These are phyloP conservation scores for Orthosia gracilis DNA, from an alignment of 2,888 invertebrate species.

Conservation along the genomic window DNA sequence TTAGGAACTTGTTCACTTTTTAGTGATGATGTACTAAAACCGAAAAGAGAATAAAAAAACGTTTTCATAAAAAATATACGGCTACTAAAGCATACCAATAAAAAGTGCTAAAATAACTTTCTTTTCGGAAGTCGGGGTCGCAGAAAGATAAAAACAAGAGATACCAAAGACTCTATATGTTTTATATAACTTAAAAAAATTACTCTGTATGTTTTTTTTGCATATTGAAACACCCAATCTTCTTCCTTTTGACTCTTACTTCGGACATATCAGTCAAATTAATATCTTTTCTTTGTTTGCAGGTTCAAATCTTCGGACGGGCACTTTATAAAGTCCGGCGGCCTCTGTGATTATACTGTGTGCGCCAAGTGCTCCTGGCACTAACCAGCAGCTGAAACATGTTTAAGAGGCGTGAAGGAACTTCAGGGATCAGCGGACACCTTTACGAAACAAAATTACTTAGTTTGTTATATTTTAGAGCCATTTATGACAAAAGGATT, in stretches of 20 bases:
- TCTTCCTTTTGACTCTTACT: not conserved
- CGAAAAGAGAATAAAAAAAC: too few relatives aligned
- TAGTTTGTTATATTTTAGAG: conserved; percentile 53
- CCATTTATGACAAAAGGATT: conserved; percentile 38
- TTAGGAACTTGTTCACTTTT: too few relatives aligned
- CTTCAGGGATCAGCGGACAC: conserved; percentile 42
- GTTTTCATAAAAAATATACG: too few relatives aligned
- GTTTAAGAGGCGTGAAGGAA: conserved; percentile 6
- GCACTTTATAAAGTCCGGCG: not conserved
- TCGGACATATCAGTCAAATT: not conserved
- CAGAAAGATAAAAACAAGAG: too few relatives aligned
- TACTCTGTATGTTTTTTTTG: too few relatives aligned
- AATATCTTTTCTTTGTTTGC: not conserved
- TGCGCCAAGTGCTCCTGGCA: not conserved
- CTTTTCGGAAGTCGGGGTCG: too few relatives aligned
- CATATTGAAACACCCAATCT: not conserved
- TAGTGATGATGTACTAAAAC: too few relatives aligned
- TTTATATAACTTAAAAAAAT: too few relatives aligned
- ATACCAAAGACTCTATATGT: too few relatives aligned
- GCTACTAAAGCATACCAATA: too few relatives aligned
- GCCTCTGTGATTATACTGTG: not conserved
- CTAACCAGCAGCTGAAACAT: not conserved
- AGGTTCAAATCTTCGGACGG: not conserved
- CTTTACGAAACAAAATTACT: conserved; percentile 61
- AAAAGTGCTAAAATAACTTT: too few relatives aligned